Base-by-base conservation (phyloP, 2,797 vertebrate species). In the Centroberyx gerrardi region DNA sequence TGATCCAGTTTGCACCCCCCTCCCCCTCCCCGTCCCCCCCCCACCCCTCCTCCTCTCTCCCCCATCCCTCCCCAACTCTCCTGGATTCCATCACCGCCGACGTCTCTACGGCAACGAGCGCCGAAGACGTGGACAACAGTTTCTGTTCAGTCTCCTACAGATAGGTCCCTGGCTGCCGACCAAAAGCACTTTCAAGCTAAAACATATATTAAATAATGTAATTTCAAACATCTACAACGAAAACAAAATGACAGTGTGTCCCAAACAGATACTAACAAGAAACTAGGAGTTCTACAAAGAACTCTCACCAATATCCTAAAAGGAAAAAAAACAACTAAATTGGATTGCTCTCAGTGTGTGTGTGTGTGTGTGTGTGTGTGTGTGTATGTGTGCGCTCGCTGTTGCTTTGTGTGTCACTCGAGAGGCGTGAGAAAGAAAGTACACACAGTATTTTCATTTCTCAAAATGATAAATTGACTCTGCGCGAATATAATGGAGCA, bases 71-170 rank as follows among this genome's bases (percentile, higher is more conserved):
- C 92, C 83, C 64, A 56, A 5, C 83, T 80, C 87, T 90, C 91
- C 94, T 95, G 93, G 93, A 94, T 92, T 95, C 92, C 88, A 93
- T 95, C 95, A 94, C 82, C 59, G 85, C 73, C 77, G 51, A 63
- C n/a, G 82, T 94, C 91, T 86, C 94, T 82, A 91, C 76, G 79
- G 93, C 88, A 95, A 95, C 93, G 68, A 76, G 81, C 83, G 9
- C 86, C 77, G n/a, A 85, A 90, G 90, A 90, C 86, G 84, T 82
- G 90, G 86, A 93, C 89, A 94, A 88, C 86, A 86, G 85, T 82
- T 85, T 89, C 94, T 95, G 95, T 64, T 92, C 80, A 93, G 91
- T 90, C 89, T 95, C 94, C 77, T 48, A 51, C 80, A 65, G 91
- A 94, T 88, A 81, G 91, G 44, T 90, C 79, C 36, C 86, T 94